phyloP scores from a whole-genome alignment of 2,113 vertebrate species.

The Sphaerodactylus townsendi region DNA sequence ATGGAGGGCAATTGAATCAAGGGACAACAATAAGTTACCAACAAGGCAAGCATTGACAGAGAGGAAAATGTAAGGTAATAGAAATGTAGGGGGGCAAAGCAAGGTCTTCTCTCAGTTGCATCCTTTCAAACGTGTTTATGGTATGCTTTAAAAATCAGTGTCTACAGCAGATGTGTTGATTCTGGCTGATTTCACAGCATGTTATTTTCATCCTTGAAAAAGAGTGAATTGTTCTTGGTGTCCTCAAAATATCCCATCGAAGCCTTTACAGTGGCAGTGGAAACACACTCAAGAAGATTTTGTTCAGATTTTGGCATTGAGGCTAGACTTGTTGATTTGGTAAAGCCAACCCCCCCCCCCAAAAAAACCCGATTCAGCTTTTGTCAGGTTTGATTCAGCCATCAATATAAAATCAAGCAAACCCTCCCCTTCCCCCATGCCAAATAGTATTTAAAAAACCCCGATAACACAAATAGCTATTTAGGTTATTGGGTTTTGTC shows the following conservation, averaged over 20 bases:
- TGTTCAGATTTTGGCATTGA: conserved; percentile 12
- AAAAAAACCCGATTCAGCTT: too few species aligned
- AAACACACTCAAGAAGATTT: neutral
- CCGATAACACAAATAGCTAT: too few species aligned
- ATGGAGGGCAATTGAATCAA: conserved; percentile 7
- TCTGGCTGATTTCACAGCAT: conserved; percentile 7
- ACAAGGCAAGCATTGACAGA: conserved; percentile 47
- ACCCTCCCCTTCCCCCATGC: too few species aligned
- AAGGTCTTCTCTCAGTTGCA: conserved; percentile 30
- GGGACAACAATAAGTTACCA: conserved; percentile 20
- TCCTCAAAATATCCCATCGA: conserved; percentile 10
- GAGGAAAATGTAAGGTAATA: conserved; percentile 46
- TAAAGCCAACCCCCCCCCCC: too few species aligned
- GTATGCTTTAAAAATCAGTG: neutral
- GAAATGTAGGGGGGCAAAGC: conserved; percentile 23
- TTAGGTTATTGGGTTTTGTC: too few species aligned
- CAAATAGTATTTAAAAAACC: too few species aligned
- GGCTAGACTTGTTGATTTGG: too few species aligned
- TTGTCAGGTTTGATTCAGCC: too few species aligned
- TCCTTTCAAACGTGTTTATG: conserved; percentile 20
- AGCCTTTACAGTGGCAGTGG: neutral
- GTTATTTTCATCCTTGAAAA: conserved; percentile 13
- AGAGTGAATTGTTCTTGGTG: conserved; percentile 12
- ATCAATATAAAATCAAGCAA: too few species aligned
- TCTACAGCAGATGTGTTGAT: conserved; percentile 9